A percentile compares a stretch with the other conserved stretches of the same genome.
These are phyloP conservation scores for Tragelaphus oryx DNA, from an alignment of 2,797 vertebrate genomes.

Conservation along the genomic window DNA sequence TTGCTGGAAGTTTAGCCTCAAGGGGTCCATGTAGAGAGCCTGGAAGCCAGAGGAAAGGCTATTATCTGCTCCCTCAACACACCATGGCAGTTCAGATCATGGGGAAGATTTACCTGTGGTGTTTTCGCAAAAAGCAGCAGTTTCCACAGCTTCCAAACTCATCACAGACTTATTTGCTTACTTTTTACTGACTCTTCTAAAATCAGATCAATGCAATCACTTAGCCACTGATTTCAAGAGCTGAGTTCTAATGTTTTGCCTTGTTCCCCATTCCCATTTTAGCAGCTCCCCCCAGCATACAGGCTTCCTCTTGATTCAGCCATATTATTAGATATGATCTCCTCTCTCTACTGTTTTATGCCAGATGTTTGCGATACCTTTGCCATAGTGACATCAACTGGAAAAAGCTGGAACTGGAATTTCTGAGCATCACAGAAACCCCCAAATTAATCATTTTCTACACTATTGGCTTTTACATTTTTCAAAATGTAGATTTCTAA, in stretches of 20 bases:
- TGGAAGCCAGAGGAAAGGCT: not conserved
- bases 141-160: not conserved
- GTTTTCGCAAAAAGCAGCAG: not conserved
- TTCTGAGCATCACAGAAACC: not conserved
- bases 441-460: not conserved
- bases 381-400: constrained; percentile 63
- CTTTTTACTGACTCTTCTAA: not conserved
- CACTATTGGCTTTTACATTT: not conserved
- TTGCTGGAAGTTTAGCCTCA: not conserved
- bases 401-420: constrained; percentile 51
- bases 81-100: accelerated
- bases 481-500: not conserved
- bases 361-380: not conserved
- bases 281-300: not conserved
- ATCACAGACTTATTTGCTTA: not conserved
- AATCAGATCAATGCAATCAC: not conserved
- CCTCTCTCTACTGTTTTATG: not conserved
- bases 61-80: accelerated
- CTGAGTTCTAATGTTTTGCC: not conserved
- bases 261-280: not conserved
- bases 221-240: not conserved
- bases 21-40: not conserved
- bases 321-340: not conserved
- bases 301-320: not conserved
- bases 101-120: not conserved